A percentile compares a stretch with the other conserved stretches of the same genome.
Conservation (phyloP, 2,797 vertebrate species). For the Apodemus agrarius region DNA sequence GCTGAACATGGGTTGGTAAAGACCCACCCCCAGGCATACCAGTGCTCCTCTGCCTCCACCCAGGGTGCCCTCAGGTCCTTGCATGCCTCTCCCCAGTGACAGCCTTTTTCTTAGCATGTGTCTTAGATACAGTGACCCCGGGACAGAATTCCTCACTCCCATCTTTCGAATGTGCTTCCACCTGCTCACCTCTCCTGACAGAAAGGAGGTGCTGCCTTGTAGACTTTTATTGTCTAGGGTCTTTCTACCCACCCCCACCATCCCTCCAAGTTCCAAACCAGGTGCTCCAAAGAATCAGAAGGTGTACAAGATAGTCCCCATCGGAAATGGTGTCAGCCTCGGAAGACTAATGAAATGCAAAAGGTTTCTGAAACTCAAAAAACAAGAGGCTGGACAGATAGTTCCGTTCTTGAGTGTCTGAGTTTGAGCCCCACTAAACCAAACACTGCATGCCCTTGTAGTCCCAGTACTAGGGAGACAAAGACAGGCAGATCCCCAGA, state of each 20-base stretch:
- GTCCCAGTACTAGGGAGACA: too few species aligned
- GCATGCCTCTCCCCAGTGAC: neutral
- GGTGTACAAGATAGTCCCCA: neutral
- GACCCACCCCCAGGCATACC: neutral
- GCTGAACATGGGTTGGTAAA: too few species aligned
- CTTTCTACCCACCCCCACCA: neutral
- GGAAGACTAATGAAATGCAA: neutral
- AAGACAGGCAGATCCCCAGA: neutral
- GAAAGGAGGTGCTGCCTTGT: neutral
- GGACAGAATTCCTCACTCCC: rapidly evolving
- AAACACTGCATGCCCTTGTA: neutral
- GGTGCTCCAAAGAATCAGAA: neutral
- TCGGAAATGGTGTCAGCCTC: neutral
- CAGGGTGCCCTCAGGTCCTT: too few species aligned
- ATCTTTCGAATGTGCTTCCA: too few species aligned
- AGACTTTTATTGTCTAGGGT: neutral
- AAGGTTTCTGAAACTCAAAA: neutral
- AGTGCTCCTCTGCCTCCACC: neutral
- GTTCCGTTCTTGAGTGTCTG: neutral
- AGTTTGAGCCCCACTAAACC: neutral
- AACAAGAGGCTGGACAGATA: neutral
- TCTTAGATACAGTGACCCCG: neutral
- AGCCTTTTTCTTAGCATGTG: neutral
- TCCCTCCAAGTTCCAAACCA: neutral
- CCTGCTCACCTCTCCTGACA: neutral